phyloP scores from a whole-genome alignment of 2,888 invertebrate genomes.

The Sminthurinus aureus region DNA sequence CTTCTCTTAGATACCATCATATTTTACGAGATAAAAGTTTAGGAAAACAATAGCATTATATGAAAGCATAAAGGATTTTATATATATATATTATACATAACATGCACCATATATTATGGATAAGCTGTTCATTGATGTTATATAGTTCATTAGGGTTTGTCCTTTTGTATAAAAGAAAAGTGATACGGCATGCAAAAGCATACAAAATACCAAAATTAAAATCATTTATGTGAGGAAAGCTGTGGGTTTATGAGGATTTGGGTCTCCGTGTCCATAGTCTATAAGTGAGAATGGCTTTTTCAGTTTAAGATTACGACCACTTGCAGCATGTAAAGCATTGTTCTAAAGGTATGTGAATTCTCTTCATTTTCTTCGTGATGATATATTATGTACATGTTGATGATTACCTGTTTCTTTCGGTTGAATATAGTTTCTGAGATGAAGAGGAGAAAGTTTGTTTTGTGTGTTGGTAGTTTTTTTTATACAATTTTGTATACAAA shows the following conservation, averaged over 20 bases:
- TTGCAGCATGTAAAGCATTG: neutral
- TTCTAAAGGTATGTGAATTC: neutral
- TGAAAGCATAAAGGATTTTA: no score
- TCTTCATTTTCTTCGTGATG: conserved; percentile 6
- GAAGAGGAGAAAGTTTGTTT: conserved; percentile 20
- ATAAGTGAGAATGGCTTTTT: neutral
- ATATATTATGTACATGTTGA: neutral
- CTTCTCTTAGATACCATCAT: no score
- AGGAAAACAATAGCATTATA: no score
- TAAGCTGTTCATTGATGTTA: no score
- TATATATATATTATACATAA: no score
- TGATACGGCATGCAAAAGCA: no score
- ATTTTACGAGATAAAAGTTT: no score
- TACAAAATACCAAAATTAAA: no score
- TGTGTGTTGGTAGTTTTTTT: neutral
- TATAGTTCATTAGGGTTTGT: no score
- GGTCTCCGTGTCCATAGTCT: neutral
- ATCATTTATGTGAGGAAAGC: neutral
- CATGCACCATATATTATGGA: no score
- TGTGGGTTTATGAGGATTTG: neutral
- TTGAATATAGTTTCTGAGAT: conserved; percentile 34
- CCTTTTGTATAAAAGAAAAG: no score
- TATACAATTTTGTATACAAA: neutral
- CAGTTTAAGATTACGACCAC: neutral
- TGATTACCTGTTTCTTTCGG: conserved; percentile 36